Evolutionary conservation across 2,888 invertebrate species (phyloP).

Genomic region (Coecobrya sp.): DNA sequence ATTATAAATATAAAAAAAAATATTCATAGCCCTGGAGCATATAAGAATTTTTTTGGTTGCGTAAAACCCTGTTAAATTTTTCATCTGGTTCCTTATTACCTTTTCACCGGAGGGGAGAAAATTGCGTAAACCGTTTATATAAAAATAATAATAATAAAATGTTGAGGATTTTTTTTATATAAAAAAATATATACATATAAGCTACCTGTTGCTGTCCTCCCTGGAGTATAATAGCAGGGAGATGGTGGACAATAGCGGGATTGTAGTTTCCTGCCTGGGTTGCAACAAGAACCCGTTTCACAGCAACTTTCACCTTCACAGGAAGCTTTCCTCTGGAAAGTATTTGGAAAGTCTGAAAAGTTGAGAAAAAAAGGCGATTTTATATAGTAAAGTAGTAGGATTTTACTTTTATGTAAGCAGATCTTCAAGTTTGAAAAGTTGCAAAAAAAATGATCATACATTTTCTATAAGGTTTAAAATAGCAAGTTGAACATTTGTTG

Average conservation of each 20-base stretch:
- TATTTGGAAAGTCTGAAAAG: slow-evolving; percentile 74
- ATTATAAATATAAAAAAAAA: too few relatives aligned
- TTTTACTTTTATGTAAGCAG: too few relatives aligned
- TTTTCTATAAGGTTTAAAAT: too few relatives aligned
- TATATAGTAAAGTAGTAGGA: too few relatives aligned
- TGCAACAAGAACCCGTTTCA: slow-evolving; percentile 74
- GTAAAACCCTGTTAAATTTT: too few relatives aligned
- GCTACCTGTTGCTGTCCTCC: slow-evolving; percentile 76
- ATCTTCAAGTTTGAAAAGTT: too few relatives aligned
- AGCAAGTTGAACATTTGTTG: too few relatives aligned
- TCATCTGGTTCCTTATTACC: too few relatives aligned
- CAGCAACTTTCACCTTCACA: slow-evolving; percentile 66
- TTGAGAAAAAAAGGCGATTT: slow-evolving; percentile 4
- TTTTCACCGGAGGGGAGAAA: neutral
- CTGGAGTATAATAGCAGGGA: slow-evolving; percentile 78
- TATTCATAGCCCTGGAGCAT: too few relatives aligned
- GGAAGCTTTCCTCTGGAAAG: slow-evolving; percentile 78
- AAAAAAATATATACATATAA: neutral
- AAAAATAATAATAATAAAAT: neutral
- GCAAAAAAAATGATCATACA: too few relatives aligned
- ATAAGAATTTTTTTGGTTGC: too few relatives aligned
- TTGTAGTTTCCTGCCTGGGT: slow-evolving; percentile 78
- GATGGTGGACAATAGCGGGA: slow-evolving; percentile 69
- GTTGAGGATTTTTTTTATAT: neutral
- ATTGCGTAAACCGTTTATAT: too few relatives aligned